Base-by-base conservation (phyloP, 2,113 vertebrate genomes). In the Phylloscopus trochiloides region DNA sequence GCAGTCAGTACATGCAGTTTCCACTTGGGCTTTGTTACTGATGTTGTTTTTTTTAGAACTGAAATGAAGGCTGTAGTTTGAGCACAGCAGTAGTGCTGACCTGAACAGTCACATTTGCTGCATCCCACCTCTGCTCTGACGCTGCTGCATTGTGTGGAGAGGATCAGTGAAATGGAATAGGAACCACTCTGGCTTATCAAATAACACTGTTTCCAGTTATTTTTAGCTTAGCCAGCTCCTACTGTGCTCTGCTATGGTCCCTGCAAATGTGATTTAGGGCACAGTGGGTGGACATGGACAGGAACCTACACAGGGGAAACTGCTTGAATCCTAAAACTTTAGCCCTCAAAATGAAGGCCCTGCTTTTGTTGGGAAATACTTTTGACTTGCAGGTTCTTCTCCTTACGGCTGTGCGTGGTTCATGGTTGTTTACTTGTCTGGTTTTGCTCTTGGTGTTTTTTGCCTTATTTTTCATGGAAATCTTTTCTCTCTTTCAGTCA, bases 11-110 rank as follows among this genome's bases (percentile, higher is more conserved):
- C 66, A 5, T 17, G 36, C 73, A 17, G 45, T 79, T 95, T 87
- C 50, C 77, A 43, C 52, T 68, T 58, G 88, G 74, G 26, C 58
- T 96, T 91, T 90, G 54, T 89, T 38, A 8, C 24, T 57, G 24
- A 11, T 28, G 52, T 26, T 71, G 24, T 12, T 47, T 58, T 52
- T 57, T 85, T 89, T 48, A 48, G 84, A 65, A 32, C 22, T 40
- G 31, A 50, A 82, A 45, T 9, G 22, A 48, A 50, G 58, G 38
- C 50, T 74, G 40, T 48, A 48, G 78, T 61, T 90, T 6, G 75
- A 88, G 75, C 82, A 29, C 78, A 93, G 88, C 78, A 70, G 88
- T n/a, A 17, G 32, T 29, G 58, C 92, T 96, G 82, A 88, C 94
- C 86, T 73, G 71, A 90, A 5, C 78, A 86, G 65, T 54, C 73